phyloP scores from a whole-genome alignment of 2,113 vertebrate genomes.

The Daboia siamensis region DNA sequence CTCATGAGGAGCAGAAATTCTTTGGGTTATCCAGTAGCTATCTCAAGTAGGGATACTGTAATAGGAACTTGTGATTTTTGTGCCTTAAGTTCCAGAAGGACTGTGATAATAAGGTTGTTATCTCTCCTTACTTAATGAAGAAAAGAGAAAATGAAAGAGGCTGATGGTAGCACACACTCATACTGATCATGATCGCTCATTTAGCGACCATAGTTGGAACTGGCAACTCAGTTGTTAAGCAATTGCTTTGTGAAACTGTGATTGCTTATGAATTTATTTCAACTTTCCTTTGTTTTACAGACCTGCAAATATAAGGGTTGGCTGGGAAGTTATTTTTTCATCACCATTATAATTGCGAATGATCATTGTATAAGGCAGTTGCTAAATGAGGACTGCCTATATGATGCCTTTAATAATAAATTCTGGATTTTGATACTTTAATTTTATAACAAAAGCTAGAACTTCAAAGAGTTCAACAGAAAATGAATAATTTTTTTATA shows the following conservation, averaged over 20 bases:
- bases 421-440: not conserved
- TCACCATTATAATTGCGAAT: not conserved
- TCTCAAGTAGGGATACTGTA: not conserved
- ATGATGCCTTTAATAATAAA: not conserved
- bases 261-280: not conserved
- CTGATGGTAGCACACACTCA: not conserved
- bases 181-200: not conserved
- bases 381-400: not conserved
- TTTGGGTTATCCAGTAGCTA: not conserved
- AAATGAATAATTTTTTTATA: not conserved
- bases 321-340: not conserved
- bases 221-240: not conserved
- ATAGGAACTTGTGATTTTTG: not conserved
- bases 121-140: not conserved
- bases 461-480: not conserved
- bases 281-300: not conserved
- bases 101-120: not conserved
- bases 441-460: not conserved
- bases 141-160: not conserved
- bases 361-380: not conserved
- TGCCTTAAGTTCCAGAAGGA: not conserved
- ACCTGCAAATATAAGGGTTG: not conserved
- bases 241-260: not conserved
- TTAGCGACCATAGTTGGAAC: not conserved
- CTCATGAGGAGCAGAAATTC: not conserved